These are phyloP conservation scores for Choloepus didactylus DNA, from an alignment of 2,797 vertebrate species.

Conservation along the genomic window DNA sequence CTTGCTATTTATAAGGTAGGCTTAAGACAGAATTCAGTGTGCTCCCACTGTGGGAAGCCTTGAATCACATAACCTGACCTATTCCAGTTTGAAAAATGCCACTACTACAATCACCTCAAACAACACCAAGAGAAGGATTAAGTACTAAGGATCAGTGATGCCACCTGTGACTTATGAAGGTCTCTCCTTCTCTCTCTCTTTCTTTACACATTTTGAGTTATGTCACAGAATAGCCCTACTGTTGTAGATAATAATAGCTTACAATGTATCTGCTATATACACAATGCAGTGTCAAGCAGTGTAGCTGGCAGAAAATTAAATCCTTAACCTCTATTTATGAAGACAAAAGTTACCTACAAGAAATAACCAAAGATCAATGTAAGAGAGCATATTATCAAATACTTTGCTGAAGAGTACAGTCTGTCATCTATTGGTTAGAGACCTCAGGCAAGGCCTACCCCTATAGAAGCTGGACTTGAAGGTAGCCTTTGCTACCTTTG, in stretches of 20 bases:
- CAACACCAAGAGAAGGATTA: neutral
- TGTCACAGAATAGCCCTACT: neutral
- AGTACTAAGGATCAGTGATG: neutral
- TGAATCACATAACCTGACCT: neutral
- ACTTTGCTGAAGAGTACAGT: neutral
- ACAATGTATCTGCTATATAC: neutral
- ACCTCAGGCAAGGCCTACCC: neutral
- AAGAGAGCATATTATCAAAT: neutral
- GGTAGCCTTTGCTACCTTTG: neutral
- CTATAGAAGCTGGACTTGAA: neutral
- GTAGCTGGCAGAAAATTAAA: neutral
- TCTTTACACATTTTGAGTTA: slow-evolving; percentile 16
- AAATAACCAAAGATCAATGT: neutral
- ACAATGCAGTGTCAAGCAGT: neutral
- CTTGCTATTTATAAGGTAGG: neutral
- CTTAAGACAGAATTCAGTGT: neutral
- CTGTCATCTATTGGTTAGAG: neutral
- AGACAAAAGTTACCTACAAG: neutral
- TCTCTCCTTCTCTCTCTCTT: neutral
- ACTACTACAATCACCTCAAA: neutral
- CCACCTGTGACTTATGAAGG: neutral
- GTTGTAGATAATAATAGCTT: neutral
- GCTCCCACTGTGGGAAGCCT: neutral
- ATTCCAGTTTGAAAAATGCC: neutral
- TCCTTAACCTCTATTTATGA: neutral